Evolutionary conservation across 2,797 vertebrate species (phyloP), one percentile per base, ranked within the genome.

Genomic region (Poecilia picta): DNA sequence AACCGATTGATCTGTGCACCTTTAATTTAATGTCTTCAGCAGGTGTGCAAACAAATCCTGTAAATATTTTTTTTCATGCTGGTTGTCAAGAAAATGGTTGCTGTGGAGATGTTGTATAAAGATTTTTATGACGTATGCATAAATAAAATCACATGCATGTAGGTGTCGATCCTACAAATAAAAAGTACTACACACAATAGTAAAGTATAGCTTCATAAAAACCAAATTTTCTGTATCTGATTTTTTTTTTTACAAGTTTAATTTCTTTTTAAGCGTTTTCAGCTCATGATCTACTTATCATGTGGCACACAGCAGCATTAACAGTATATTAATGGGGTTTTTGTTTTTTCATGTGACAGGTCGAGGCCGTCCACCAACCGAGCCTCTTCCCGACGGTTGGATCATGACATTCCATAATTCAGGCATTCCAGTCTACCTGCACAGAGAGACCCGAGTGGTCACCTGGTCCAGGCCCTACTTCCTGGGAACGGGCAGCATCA

Each of bases 361-460:
- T 96, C 98, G 98, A 83, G 98, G 98, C 59, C 98, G 98, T 78
- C 98, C 98, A 41, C 98, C 98, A 78, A 99, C 98, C 36, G 98
- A 99, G 78, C 98, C 98, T 11, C 95, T 99, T 87, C 98, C 98
- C n/a, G 98, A 99, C 68, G 98, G 98, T 84, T 99, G 98, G 98
- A 99, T 99, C 94, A 99, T 99, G 98, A 99, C 98, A 96, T 99
- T 99, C 96, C 98, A 99, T 95, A 99, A 99, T 90, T 99, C 98
- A 0, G 98, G 98, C 96, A 97, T 99, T 96, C 98, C 98, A 89
- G 98, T 99, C 85, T 99, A 99, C 95, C 97, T 99, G 91, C 98
- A 99, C 93, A 96, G 98, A 95, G 98, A 99, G 94, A 99, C 97
- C 89, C 96, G 98, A 90, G 98, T 99, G 81, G 98, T 99, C 74